These are phyloP conservation scores for Drosophila tsacasi DNA, from an alignment of 1,140 invertebrate species.

Conservation along the genomic window DNA sequence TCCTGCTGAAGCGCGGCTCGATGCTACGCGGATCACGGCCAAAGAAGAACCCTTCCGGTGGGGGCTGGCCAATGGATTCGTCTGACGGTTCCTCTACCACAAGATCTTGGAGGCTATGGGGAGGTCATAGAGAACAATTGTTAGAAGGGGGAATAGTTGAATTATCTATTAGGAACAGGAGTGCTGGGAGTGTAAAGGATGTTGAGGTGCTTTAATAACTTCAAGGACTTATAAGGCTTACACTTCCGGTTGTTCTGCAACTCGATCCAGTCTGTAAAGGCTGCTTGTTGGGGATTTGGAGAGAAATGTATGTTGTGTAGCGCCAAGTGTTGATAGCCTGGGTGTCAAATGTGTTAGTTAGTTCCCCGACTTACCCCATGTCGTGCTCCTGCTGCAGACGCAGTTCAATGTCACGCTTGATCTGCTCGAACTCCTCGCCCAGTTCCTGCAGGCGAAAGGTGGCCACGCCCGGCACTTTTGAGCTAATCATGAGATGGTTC, in stretches of 20 bases:
- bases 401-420: slow-evolving; percentile 86
- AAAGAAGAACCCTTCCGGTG: slow-evolving; percentile 86
- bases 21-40: slow-evolving; percentile 85
- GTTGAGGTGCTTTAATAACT: not conserved
- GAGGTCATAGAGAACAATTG: not conserved
- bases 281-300: slow-evolving; percentile 43
- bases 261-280: slow-evolving; percentile 40
- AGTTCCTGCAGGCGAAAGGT: slow-evolving; percentile 88
- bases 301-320: not conserved
- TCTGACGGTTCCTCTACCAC: slow-evolving; percentile 55
- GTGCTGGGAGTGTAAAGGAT: not conserved
- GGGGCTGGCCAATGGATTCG: slow-evolving; percentile 58
- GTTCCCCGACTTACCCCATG: slow-evolving; percentile 55
- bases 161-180: not conserved
- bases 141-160: not conserved
- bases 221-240: slow-evolving; percentile 35
- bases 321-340: not conserved
- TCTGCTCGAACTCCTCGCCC: slow-evolving; percentile 86
- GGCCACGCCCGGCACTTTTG: slow-evolving; percentile 24
- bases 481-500: slow-evolving; percentile 8
- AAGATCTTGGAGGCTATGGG: slow-evolving; percentile 50
- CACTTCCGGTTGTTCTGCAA: slow-evolving; percentile 67
- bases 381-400: slow-evolving; percentile 86
- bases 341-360: not conserved
- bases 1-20: slow-evolving; percentile 84